Evolutionary conservation across 1,140 invertebrate genomes (phyloP), one percentile per base, ranked within the genome.

Genomic region (Zaprionus lachaisei): DNA sequence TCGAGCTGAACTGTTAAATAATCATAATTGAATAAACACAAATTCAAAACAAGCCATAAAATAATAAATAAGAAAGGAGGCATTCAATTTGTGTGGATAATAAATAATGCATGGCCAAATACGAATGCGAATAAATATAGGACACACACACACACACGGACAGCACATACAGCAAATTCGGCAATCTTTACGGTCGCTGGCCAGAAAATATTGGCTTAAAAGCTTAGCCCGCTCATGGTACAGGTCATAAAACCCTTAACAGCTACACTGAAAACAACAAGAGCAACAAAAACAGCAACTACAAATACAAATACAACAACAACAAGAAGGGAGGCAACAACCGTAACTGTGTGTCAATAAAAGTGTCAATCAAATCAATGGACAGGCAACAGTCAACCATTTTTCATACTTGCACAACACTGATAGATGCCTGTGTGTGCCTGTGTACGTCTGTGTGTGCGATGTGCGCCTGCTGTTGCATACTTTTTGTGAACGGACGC

Each of bases 311-410:
- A 44, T 83, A 65, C 70, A 54, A 49, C 20, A 55, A 55, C 78
- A 51, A 60, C 49, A 44, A 65, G 60, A 83, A 49, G 14, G 22
- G 49, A 51, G 58, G 49, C 61, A 75, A 76, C 73, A 77, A 74
- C 28, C 71, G 64, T 71, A 85, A 74, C 81, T 79, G 69, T 76
- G 58, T 90, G 84, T 87, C 84, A 87, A 89, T 87, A 89, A 87
- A 87, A 84, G 77, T 89, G 84, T 90, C 84, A 90, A 89, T 89
- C 84, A 90, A 89, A 90, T 90, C 84, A 81, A 89, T 90, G 81
- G 69, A 82, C 72, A 86, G 66, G 54, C 77, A 72, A 55, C 63
- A 64, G 37, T 68, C 63, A 78, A 58, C 77, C 58, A 87, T 87
- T 87, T 87, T 83, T 87, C 79, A 78, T 72, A 63, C 72, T 77